phyloP scores from a whole-genome alignment of 1,140 invertebrate species.

The Andrena cerasifolii region DNA sequence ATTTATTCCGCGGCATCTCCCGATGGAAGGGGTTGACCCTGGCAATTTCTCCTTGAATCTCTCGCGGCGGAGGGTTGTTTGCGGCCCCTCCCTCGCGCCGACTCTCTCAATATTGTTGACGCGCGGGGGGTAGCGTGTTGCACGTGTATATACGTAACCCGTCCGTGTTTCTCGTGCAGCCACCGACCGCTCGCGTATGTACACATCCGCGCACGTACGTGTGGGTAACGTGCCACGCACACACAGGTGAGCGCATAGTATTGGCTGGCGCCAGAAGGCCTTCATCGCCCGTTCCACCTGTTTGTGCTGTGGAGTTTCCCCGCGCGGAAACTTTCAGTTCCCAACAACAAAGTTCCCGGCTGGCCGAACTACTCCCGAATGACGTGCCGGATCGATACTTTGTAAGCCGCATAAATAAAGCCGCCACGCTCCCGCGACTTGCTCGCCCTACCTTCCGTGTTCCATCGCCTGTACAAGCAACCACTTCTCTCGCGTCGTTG shows the following conservation, averaged over 20 bases:
- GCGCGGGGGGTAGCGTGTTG: constrained; percentile 50
- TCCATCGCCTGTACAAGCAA: constrained; percentile 26
- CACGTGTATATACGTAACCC: constrained; percentile 21
- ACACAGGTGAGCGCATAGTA: constrained; percentile 10
- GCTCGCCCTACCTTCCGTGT: constrained; percentile 32
- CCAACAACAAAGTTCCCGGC: constrained; percentile 68
- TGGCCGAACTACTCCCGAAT: constrained; percentile 68
- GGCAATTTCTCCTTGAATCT: constrained; percentile 63
- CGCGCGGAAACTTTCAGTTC: constrained; percentile 65
- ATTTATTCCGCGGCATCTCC: constrained; percentile 51
- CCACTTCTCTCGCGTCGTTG: background rate
- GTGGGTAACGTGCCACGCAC: background rate
- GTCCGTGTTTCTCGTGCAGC: constrained; percentile 18
- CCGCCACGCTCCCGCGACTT: constrained; percentile 36
- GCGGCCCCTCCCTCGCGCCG: constrained; percentile 40
- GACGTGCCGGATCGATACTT: constrained; percentile 66
- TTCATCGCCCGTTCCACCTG: constrained; percentile 71
- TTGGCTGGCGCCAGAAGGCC: constrained; percentile 70
- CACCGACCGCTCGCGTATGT: background rate
- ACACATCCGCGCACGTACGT: background rate
- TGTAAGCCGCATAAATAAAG: constrained; percentile 69
- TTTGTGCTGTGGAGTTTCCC: constrained; percentile 69
- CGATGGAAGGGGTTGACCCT: constrained; percentile 64
- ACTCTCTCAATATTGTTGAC: constrained; percentile 66
- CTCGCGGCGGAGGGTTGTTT: constrained; percentile 49